Conservation (phyloP, 2,113 vertebrate species). For the Anoura caudifer region DNA sequence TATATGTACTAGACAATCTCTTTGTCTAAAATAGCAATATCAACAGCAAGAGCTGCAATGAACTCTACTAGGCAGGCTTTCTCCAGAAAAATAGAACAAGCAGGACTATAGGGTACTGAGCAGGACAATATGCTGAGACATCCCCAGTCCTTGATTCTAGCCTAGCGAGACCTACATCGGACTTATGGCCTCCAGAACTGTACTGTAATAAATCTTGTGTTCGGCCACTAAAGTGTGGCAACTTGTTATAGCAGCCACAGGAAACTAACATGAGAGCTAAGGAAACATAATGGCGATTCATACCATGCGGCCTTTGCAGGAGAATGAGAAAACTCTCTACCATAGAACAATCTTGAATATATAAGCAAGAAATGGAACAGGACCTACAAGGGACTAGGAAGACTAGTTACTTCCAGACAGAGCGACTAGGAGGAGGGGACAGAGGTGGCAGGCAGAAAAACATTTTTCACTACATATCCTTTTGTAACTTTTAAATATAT, state of each 20-base stretch:
- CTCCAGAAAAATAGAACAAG: not conserved
- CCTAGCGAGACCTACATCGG: not conserved
- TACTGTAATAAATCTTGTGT: not conserved
- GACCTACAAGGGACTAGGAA: not conserved
- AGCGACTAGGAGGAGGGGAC: not conserved
- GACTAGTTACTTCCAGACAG: not conserved
- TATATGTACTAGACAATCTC: not conserved
- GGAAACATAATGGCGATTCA: not conserved
- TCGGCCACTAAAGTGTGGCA: not conserved
- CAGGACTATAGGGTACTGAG: not conserved
- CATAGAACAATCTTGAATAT: not conserved
- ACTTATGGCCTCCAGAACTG: not conserved
- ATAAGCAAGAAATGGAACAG: not conserved
- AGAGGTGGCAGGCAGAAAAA: not conserved
- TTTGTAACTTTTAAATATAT: not conserved
- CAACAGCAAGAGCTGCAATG: not conserved
- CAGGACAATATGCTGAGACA: not conserved
- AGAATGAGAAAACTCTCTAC: not conserved
- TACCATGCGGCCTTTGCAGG: too few relatives aligned
- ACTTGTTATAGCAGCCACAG: not conserved
- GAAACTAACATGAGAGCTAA: not conserved
- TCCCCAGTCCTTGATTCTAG: not conserved
- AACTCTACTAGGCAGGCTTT: not conserved
- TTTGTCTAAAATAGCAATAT: not conserved
- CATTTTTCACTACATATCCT: not conserved